Conservation (phyloP, 2,888 invertebrate species). For the Lasioglossum leucozonium region DNA sequence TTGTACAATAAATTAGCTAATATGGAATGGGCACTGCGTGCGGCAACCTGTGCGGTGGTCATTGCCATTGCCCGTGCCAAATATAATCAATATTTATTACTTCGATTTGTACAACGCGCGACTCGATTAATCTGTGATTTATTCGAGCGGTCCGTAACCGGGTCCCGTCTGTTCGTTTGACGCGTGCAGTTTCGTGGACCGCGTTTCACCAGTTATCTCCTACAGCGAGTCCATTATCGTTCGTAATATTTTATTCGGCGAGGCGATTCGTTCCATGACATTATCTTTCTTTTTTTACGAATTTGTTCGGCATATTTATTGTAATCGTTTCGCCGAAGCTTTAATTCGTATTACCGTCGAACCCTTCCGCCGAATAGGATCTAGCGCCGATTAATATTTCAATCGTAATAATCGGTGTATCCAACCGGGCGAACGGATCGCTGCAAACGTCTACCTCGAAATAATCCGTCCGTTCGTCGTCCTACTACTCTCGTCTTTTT, state of each 20-base stretch:
- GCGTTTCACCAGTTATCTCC: neutral
- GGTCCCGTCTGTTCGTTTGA: constrained; percentile 4
- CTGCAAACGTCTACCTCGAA: neutral
- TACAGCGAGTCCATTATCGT: neutral
- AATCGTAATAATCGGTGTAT: neutral
- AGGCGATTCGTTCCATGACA: neutral
- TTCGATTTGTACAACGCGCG: constrained; percentile 56
- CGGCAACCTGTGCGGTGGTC: neutral
- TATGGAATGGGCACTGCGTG: constrained; percentile 1
- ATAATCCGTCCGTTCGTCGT: neutral
- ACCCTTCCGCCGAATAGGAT: neutral
- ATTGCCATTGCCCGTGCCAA: neutral
- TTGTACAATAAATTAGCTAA: constrained; percentile 48
- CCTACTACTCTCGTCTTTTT: neutral
- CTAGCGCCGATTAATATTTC: neutral
- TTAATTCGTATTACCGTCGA: neutral
- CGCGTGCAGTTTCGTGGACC: neutral
- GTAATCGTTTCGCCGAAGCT: neutral
- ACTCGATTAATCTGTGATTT: constrained; percentile 61
- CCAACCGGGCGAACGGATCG: neutral
- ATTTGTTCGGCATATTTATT: neutral
- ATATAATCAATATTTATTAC: constrained; percentile 57
- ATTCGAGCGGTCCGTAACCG: constrained; percentile 13
- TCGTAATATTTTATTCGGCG: constrained; percentile 1
- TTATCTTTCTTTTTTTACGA: neutral